Base-by-base conservation (phyloP, 2,797 vertebrate species). In the Enteromius treurensis region DNA sequence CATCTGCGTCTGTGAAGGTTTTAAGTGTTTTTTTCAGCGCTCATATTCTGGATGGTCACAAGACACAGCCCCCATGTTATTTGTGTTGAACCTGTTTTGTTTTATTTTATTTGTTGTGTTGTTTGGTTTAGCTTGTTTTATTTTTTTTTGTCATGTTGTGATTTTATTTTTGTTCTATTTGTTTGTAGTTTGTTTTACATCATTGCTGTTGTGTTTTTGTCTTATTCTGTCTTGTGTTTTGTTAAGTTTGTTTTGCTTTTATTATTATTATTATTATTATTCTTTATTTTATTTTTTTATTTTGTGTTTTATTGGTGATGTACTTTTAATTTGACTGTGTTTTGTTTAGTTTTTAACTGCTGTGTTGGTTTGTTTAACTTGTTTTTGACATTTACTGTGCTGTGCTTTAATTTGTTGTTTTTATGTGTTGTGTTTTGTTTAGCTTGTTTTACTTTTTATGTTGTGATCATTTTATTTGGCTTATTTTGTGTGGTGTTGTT, bases 11-110 rank as follows among this genome's bases (percentile, higher is more conserved):
- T 32, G 42, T 45, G 82, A 73, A 81, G 71, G 4, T 45, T 78
- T 62, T 71, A 80, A 87, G 81, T 55, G 32, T 58, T 29, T 85
- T 26, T 86, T 86, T 78, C 23, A 76, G 55, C 14, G 32, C 83
- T 85, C 80, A 81, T 81, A 53, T 86, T 83, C 79, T 73, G 81
- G 87, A 79, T 49, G 75, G n/a, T 87, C 32, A 74, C 51, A 80
- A 60, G 51, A 75, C 71, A 73, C 45, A 60, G 53, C 74, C 83
- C 13, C 68, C 81, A 40, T 19, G 75, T n/a, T n/a, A 0, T n/a
- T 55, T 55, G 58, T 6, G 11, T 26, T 14, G 8, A n/a, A 49
- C 4, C 1, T 55, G 7, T 55, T n/a, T n/a, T 4, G 1, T 60
- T 60, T 23, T n/a, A 1, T 58, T 23, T n/a, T n/a, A n/a, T 11